Conservation (phyloP, 2,113 vertebrate genomes). For the Oriolus oriolus region DNA sequence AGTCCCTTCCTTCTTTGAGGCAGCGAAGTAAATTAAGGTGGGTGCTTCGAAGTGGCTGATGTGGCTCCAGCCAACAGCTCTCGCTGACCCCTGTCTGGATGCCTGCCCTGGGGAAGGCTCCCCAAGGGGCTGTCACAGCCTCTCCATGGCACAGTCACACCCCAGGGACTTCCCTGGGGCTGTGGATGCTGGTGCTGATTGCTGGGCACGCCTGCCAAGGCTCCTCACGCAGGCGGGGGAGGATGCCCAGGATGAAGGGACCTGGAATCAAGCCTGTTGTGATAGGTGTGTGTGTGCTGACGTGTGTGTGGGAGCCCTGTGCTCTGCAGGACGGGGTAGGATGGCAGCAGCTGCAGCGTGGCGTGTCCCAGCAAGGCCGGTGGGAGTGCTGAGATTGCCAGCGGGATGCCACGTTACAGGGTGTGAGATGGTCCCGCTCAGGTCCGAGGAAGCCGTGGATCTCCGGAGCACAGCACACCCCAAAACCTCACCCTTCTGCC, state of each 20-base stretch:
- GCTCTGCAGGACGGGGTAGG: conserved; percentile 32
- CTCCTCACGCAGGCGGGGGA: not conserved
- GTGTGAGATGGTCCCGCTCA: not conserved
- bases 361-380: not conserved
- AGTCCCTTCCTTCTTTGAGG: conserved; percentile 71
- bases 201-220: not conserved
- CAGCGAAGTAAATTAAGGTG: conserved; percentile 4
- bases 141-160: not conserved
- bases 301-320: not conserved
- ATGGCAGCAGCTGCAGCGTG: not conserved
- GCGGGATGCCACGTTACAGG: rapidly evolving
- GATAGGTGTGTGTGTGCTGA: not conserved
- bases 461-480: not conserved
- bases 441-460: not conserved
- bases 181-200: not conserved
- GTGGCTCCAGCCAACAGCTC: not conserved
- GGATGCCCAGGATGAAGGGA: conserved; percentile 61
- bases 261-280: conserved; percentile 71
- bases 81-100: rapidly evolving
- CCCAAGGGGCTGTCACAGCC: not conserved
- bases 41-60: not conserved
- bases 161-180: not conserved
- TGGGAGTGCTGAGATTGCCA: not conserved
- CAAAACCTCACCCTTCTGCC: not conserved
- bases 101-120: not conserved